phyloP scores from a whole-genome alignment of 2,797 vertebrate species.

The Phyllotis vaccarum region DNA sequence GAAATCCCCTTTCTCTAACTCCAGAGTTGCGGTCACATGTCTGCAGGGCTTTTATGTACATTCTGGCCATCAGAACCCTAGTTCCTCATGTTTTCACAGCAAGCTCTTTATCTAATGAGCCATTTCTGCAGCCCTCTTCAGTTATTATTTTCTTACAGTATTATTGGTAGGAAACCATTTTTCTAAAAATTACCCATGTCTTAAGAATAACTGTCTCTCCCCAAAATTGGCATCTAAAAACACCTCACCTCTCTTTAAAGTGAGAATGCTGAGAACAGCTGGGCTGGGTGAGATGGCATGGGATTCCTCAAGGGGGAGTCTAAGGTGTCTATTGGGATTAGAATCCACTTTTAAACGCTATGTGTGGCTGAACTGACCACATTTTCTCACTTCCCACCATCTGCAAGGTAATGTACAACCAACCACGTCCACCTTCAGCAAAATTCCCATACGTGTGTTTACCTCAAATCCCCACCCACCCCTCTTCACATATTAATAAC shows the following conservation, averaged over 20 bases:
- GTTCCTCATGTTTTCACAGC: neutral
- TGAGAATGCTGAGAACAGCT: neutral
- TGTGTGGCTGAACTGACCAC: neutral
- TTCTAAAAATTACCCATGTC: neutral
- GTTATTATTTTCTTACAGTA: neutral
- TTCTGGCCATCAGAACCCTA: neutral
- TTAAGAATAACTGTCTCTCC: neutral
- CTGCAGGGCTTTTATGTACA: neutral
- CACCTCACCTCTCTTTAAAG: neutral
- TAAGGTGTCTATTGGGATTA: neutral
- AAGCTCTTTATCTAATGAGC: neutral
- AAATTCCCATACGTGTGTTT: neutral
- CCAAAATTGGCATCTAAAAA: neutral
- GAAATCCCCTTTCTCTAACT: neutral
- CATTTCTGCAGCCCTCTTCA: neutral
- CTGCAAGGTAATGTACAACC: neutral
- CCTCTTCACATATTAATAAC: neutral
- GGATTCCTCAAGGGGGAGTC: neutral
- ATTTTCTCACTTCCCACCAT: neutral
- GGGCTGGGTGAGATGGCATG: neutral
- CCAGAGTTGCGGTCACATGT: neutral
- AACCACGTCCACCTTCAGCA: neutral
- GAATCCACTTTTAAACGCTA: neutral
- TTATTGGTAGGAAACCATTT: neutral
- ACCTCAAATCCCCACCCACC: neutral